phyloP scores from a whole-genome alignment of 2,797 vertebrate genomes.

The Siniperca scherzeri region DNA sequence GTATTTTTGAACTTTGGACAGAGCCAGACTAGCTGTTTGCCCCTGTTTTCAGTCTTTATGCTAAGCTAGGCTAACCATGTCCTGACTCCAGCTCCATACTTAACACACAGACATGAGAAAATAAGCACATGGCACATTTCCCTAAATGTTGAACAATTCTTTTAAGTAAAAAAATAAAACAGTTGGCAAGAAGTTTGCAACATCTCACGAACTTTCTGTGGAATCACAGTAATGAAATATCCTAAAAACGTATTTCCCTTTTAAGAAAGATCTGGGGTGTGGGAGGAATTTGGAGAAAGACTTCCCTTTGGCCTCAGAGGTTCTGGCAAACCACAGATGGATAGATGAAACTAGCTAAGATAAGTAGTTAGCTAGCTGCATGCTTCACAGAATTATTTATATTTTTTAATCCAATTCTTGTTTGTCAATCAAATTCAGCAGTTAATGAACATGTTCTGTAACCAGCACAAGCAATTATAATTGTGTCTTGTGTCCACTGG shows the following conservation, averaged over 20 bases:
- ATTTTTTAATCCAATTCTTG: neutral
- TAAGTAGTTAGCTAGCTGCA: neutral
- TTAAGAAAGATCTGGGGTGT: neutral
- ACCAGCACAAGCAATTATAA: neutral
- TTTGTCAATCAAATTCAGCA: neutral
- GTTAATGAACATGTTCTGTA: neutral
- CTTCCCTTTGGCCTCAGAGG: neutral
- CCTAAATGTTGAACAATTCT: neutral
- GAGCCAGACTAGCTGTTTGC: neutral
- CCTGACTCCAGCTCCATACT: neutral
- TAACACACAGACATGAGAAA: neutral
- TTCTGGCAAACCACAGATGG: too few species aligned
- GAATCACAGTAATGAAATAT: conserved; percentile 1
- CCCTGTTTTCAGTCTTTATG: neutral
- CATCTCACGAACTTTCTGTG: neutral
- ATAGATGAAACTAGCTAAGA: neutral
- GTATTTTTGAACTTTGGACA: neutral
- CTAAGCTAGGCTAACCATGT: neutral
- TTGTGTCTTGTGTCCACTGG: too few species aligned
- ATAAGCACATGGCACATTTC: neutral
- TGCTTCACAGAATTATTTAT: neutral
- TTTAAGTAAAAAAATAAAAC: neutral
- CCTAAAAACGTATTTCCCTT: neutral
- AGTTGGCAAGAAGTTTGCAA: neutral
- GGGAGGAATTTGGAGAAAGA: neutral